These are phyloP conservation scores for Chloroceryle inda DNA, from an alignment of 2,797 vertebrate species.

Conservation along the genomic window DNA sequence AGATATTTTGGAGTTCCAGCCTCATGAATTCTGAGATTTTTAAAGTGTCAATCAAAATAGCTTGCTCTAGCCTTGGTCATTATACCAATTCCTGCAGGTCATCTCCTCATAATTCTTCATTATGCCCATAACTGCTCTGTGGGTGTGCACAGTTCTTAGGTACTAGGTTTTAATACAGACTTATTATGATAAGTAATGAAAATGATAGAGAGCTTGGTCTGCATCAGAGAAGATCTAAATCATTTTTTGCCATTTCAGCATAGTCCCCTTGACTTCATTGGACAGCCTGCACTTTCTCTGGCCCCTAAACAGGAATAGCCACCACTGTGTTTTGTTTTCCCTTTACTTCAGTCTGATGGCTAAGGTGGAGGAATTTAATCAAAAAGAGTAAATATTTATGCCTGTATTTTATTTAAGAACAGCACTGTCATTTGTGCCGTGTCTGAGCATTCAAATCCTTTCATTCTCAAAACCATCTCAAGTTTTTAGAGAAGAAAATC, in stretches of 20 bases:
- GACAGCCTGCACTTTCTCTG: not conserved
- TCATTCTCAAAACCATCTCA: not conserved
- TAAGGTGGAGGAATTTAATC: not conserved
- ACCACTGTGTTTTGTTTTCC: not conserved
- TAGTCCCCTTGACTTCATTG: not conserved
- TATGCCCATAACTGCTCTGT: not conserved
- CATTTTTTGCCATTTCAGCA: not conserved
- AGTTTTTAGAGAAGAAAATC: not conserved
- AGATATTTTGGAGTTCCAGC: not conserved
- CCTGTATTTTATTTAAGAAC: not conserved
- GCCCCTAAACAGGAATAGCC: not conserved
- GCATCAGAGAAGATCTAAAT: not conserved
- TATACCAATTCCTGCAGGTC: not conserved
- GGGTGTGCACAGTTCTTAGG: not conserved
- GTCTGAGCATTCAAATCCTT: not conserved
- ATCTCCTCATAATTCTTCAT: not conserved
- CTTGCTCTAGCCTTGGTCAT: not conserved
- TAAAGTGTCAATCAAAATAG: not conserved
- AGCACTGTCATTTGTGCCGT: not conserved
- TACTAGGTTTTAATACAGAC: not conserved
- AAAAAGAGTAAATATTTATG: not conserved
- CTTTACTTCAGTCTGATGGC: not conserved
- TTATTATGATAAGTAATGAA: not conserved
- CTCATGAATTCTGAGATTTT: not conserved
- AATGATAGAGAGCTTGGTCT: not conserved